A percentile compares a stretch with the other conserved stretches of the same genome.
Evolutionary conservation across 2,797 vertebrate species (phyloP).

Genomic region (Acrossocheilus fasciatus): DNA sequence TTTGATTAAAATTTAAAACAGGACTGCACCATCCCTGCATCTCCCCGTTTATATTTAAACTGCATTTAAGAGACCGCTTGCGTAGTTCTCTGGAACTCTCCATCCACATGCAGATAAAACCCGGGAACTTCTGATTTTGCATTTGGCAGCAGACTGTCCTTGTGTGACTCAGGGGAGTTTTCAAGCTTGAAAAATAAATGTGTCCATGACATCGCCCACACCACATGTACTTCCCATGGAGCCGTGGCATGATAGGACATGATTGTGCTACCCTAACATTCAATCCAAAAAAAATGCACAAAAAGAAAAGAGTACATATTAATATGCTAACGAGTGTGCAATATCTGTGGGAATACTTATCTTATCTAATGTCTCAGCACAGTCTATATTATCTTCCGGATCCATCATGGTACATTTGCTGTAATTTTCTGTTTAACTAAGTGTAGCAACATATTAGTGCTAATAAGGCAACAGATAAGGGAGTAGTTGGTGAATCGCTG

Average conservation of each 20-base stretch:
- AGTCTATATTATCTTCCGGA: slow-evolving; percentile 27
- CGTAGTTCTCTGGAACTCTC: slow-evolving; percentile 24
- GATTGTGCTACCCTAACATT: slow-evolving; percentile 32
- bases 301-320: not conserved
- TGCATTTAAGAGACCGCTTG: slow-evolving; percentile 49
- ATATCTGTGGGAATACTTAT: slow-evolving; percentile 56
- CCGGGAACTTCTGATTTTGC: slow-evolving; percentile 30
- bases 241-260: slow-evolving; percentile 38
- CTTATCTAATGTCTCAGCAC: slow-evolving; percentile 45
- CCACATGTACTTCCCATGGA: slow-evolving; percentile 10
- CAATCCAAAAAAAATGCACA: slow-evolving; percentile 1
- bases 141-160: slow-evolving; percentile 33
- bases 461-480: slow-evolving; percentile 37
- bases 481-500: not conserved
- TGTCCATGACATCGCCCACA: not conserved
- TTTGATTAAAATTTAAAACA: slow-evolving; percentile 81
- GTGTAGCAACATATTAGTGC: slow-evolving; percentile 47
- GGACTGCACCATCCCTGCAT: slow-evolving; percentile 62
- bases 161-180: slow-evolving; percentile 21
- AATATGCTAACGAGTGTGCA: not conserved
- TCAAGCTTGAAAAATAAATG: slow-evolving; percentile 28
- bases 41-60: slow-evolving; percentile 72
- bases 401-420: slow-evolving; percentile 37
- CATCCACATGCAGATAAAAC: slow-evolving; percentile 35
- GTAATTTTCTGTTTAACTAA: slow-evolving; percentile 48